A percentile compares a stretch with the other conserved stretches of the same genome.
phyloP scores from a whole-genome alignment of 2,113 vertebrate genomes.

The Channa maculata region DNA sequence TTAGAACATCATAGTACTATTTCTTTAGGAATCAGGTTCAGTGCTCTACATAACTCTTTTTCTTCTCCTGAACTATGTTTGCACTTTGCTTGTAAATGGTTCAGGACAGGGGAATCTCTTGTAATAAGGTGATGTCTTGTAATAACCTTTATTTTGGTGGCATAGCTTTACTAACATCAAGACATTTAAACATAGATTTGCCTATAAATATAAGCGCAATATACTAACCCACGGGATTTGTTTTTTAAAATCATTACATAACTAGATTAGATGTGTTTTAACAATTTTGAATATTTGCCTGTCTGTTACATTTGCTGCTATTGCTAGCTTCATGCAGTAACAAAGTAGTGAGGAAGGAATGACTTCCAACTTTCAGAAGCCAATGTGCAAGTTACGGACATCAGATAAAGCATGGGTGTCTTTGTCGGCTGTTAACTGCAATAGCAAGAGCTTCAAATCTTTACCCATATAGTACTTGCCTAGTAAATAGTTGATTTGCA shows the following conservation, averaged over 20 bases:
- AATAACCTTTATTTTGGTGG: conserved; percentile 64
- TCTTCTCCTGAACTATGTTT: conserved; percentile 41
- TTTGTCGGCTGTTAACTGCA: conserved; percentile 40
- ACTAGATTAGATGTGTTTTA: conserved; percentile 50
- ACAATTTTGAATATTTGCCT: conserved; percentile 47
- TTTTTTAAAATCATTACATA: conserved; percentile 26
- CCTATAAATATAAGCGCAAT: conserved; percentile 56
- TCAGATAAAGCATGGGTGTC: conserved; percentile 43
- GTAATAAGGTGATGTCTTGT: conserved; percentile 15
- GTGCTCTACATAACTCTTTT: neutral
- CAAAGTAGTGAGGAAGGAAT: conserved; percentile 55
- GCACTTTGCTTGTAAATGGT: conserved; percentile 45
- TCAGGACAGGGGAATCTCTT: conserved; percentile 36
- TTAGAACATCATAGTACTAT: conserved; percentile 42
- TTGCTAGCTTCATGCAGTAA: conserved; percentile 60
- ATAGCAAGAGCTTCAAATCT: conserved; percentile 40
- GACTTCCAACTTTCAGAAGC: conserved; percentile 47
- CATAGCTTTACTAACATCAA: conserved; percentile 76
- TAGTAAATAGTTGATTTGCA: conserved; percentile 43
- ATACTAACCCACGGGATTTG: conserved; percentile 37
- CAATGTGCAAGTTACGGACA: conserved; percentile 34
- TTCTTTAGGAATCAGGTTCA: conserved; percentile 49
- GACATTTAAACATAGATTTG: conserved; percentile 63
- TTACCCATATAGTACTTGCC: conserved; percentile 21
- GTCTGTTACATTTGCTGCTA: conserved; percentile 65